phyloP scores from a whole-genome alignment of 2,797 vertebrate species.

The Acipenser oxyrinchus region DNA sequence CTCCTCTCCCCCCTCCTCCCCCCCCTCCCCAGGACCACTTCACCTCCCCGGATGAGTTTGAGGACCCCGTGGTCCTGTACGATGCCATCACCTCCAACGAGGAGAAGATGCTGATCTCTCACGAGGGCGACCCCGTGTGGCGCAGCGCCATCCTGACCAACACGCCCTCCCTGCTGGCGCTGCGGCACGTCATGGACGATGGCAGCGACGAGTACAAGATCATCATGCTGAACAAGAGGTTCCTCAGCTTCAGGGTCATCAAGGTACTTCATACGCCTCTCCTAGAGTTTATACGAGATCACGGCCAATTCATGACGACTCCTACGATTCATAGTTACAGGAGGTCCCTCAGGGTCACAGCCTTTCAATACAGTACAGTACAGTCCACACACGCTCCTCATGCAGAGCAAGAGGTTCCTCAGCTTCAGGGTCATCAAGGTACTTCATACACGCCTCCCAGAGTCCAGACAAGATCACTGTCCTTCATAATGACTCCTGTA shows the following conservation, averaged over 20 bases:
- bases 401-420: too few species aligned
- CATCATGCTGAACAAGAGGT: constrained; percentile 86
- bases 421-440: too few species aligned
- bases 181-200: constrained; percentile 83
- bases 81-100: constrained; percentile 81
- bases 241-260: constrained; percentile 85
- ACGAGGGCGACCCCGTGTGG: constrained; percentile 84
- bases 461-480: too few species aligned
- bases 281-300: too few species aligned
- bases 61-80: constrained; percentile 75
- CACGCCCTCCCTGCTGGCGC: constrained; percentile 74
- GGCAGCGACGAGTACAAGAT: constrained; percentile 88
- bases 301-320: too few species aligned
- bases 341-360: too few species aligned
- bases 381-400: too few species aligned
- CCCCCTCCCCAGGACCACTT: constrained; percentile 69
- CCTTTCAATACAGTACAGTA: too few species aligned
- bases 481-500: background rate
- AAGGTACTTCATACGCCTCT: constrained; percentile 50
- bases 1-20: background rate
- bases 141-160: constrained; percentile 81
- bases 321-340: too few species aligned
- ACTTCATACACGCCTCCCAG: too few species aligned
- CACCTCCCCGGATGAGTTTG: constrained; percentile 82
- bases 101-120: constrained; percentile 82